Base-by-base conservation (phyloP, 1,140 invertebrate species). In the Zaprionus vittiger region DNA sequence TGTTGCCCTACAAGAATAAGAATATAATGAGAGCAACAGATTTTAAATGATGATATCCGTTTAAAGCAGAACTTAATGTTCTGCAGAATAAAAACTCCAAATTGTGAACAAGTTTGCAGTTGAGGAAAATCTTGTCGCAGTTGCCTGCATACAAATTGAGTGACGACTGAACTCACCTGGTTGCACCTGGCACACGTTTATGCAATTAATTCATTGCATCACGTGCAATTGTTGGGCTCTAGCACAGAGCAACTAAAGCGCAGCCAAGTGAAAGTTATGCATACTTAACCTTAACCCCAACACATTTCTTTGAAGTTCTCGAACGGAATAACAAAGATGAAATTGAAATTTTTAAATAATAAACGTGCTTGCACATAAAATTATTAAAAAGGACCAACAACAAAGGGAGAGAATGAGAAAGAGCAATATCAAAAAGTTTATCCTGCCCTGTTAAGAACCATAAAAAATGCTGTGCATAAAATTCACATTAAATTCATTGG, bases 401-500 rank as follows among this genome's bases (percentile, higher is more conserved):
- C 20, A 26, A 24, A 9, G 5, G 54, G 12, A 57, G 28, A 57
- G n/a, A 11, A 57, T 2, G 5, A 24, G 20, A 24, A 55, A 55
- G n/a, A n/a, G 34, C 44, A 22, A 34, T 26, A 24, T 34, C 6
- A 34, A 44, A 69, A 47, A 17, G n/a, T 52, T 24, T 38, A 52
- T 34, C 17, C 15, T 54, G n/a, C 41, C n/a, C 41, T 17, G 41
- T 47, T 47, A 47, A 47, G n/a, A 47, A 11, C 31, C 55, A 41
- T 59, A 67, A 73, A 69, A 71, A 75, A 70, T 34, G 34, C 31
- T 74, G 34, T 37, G 57, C 44, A 73, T 34, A 68, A 73, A 68
- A 74, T 69, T 22, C 49, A 28, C 47, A 69, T 69, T 26, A 62
- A 37, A 61, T 65, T 12, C 52, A 38, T 66, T 11, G 26, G 22